Base-by-base conservation (phyloP, 2,113 vertebrate species). In the Crotalus viridis region DNA sequence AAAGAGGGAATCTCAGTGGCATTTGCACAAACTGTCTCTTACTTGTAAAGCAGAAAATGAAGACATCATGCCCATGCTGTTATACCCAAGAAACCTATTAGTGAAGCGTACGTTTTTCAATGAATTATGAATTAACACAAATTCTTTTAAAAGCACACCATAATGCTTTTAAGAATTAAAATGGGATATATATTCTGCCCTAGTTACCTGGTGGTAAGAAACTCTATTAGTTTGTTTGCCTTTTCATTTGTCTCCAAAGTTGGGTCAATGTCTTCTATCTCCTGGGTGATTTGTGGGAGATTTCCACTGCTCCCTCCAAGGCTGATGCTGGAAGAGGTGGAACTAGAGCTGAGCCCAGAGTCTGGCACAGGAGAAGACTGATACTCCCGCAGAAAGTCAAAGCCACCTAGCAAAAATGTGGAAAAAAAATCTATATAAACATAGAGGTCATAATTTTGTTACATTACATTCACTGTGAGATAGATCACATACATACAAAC, bases 161-260 rank as follows among this genome's bases (percentile, higher is more conserved):
- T 3, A 13, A 59, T 57, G 28, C 0, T 1, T 86, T 87, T 48
- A 59, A 0, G 0, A 93, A 61, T 54, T 92, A 0, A 52, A 19
- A 93, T 69, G 0, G 0, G 51, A 89, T 89, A 39, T 90, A 61
- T 91, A 92, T 81, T 90, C 89, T 94, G 88, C 56, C 88, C 91
- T 64, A 33, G 59, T 97, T 97, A 99, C 99, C 99, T 99, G 96
- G 99, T 99, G 21, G 99, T 99, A 95, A 99, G 98, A 95, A 99
- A 99, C 97, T 99, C 99, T 10, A 99, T 99, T 93, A 99, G 98
- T 96, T 99, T 99, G 97, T 98, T 99, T 39, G 99, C 99, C 95
- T 99, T 99, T 95, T 99, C 98, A 85, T 99, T 98, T 0, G 96
- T 97, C 94, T 99, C 99, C 0, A 97, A 97, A 90, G 98, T 95